These are phyloP conservation scores for Hirundichthys speculiger DNA, from an alignment of 2,113 vertebrate species.

Conservation along the genomic window DNA sequence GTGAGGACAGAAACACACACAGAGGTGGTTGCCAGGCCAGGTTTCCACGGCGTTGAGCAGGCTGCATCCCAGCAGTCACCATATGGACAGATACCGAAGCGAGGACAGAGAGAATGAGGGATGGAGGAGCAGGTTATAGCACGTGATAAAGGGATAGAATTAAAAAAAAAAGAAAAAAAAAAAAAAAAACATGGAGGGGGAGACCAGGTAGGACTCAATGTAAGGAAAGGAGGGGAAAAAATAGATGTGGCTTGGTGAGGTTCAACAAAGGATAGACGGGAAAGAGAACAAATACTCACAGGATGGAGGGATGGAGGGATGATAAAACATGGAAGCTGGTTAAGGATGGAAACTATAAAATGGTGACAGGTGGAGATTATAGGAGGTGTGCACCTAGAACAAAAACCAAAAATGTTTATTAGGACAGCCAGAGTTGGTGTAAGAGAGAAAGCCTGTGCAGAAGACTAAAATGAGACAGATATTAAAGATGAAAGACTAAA, in stretches of 20 bases:
- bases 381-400: too few species aligned
- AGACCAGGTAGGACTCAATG: too few species aligned
- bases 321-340: background rate
- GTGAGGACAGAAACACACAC: slow-evolving; percentile 32
- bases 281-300: background rate
- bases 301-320: background rate
- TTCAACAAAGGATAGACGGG: background rate
- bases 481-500: too few species aligned
- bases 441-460: too few species aligned
- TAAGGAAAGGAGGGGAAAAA: background rate
- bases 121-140: slow-evolving; percentile 8
- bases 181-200: background rate
- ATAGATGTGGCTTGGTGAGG: background rate
- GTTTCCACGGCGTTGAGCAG: slow-evolving; percentile 68
- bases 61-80: slow-evolving; percentile 77
- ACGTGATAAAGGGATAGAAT: background rate
- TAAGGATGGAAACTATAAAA: too few species aligned
- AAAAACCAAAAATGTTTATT: too few species aligned
- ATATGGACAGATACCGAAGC: slow-evolving; percentile 77
- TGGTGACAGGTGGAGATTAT: too few species aligned
- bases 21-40: slow-evolving; percentile 59
- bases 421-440: too few species aligned
- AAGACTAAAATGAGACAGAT: too few species aligned
- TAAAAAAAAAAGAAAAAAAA: background rate
- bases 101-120: slow-evolving; percentile 35